Conservation (phyloP, 2,797 vertebrate species). For the Microtus agrestis region DNA sequence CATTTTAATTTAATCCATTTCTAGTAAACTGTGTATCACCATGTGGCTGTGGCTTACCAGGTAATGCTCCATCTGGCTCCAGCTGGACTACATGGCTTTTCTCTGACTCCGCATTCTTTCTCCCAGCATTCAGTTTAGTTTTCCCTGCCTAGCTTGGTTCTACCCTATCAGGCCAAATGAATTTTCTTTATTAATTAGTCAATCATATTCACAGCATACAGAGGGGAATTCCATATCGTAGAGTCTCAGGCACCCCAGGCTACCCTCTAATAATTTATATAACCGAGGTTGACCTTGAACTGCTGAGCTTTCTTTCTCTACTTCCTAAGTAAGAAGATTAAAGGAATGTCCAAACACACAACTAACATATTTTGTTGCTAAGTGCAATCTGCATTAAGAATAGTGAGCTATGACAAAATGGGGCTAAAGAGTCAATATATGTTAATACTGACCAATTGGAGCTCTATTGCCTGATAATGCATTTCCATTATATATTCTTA, state of each 20-base stretch:
- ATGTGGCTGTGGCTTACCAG: too few relatives aligned
- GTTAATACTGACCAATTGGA: accelerated
- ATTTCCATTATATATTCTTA: not conserved
- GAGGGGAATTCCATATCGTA: too few relatives aligned
- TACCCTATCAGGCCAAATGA: accelerated
- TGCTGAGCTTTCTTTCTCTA: not conserved
- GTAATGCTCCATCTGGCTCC: too few relatives aligned
- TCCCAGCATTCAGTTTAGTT: too few relatives aligned
- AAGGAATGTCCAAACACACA: not conserved
- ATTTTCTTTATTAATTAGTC: too few relatives aligned
- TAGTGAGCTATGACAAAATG: not conserved
- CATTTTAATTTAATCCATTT: too few relatives aligned
- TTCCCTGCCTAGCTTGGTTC: too few relatives aligned
- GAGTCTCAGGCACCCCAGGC: not conserved
- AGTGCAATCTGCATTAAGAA: not conserved
- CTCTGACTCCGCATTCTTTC: too few relatives aligned
- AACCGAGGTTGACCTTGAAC: not conserved
- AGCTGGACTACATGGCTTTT: too few relatives aligned
- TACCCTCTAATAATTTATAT: not conserved
- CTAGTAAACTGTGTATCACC: too few relatives aligned
- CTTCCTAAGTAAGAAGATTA: not conserved
- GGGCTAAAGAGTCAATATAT: not conserved
- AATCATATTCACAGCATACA: too few relatives aligned
- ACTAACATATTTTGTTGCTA: not conserved
- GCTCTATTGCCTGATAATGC: accelerated